Evolutionary conservation across 2,113 vertebrate species (phyloP).

Genomic region (Eidolon helvum): DNA sequence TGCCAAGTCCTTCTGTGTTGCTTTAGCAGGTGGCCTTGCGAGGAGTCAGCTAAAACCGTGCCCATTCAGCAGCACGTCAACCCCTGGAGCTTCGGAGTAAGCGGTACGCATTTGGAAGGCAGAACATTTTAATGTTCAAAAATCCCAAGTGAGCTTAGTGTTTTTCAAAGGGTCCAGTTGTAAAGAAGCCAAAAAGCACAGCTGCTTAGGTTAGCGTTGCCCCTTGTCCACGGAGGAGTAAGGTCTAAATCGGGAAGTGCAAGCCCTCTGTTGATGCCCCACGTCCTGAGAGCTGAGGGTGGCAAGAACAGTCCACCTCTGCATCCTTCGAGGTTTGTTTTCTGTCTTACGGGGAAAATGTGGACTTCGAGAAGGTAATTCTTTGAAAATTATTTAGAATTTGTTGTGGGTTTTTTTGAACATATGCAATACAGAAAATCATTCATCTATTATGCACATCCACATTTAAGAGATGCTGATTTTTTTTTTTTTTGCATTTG

Average conservation of each 20-base stretch:
- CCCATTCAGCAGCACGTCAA: slow-evolving; percentile 78
- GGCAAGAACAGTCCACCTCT: not conserved
- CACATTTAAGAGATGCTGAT: not conserved
- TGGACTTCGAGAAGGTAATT: not conserved
- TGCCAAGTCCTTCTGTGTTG: slow-evolving; percentile 68
- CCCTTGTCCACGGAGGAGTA: not conserved
- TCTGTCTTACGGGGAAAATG: not conserved
- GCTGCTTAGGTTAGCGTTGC: not conserved
- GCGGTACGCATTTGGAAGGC: not conserved
- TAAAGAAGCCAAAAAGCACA: not conserved
- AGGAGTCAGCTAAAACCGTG: slow-evolving; percentile 83
- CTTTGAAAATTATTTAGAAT: not conserved
- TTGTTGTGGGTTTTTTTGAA: not conserved
- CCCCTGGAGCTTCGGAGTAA: slow-evolving; percentile 57
- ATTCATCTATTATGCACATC: not conserved
- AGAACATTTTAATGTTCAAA: not conserved
- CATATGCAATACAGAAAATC: not conserved
- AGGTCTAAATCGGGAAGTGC: not conserved
- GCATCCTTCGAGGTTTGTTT: not conserved
- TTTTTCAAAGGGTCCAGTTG: not conserved
- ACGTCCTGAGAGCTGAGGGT: not conserved
- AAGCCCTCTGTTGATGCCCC: not conserved
- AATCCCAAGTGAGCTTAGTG: not conserved
- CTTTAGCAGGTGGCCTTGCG: slow-evolving; percentile 80
- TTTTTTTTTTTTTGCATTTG: not conserved